Evolutionary conservation across 2,113 vertebrate genomes (phyloP).

Genomic region (Oostethus manadensis): DNA sequence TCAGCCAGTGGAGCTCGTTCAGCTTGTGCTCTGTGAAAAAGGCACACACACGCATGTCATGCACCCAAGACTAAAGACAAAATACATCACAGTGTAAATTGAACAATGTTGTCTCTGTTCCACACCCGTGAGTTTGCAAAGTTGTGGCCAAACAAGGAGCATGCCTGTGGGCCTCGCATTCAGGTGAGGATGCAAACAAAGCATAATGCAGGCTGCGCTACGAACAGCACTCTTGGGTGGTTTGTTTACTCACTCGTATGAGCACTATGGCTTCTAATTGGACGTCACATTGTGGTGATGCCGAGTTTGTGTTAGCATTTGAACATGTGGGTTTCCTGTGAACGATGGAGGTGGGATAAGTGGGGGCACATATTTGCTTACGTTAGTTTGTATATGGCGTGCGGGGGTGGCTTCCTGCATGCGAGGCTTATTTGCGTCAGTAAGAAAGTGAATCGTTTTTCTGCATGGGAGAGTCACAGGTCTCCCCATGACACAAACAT

Average conservation of each 20-base stretch:
- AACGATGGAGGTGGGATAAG: conserved; percentile 23
- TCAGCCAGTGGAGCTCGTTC: conserved; percentile 59
- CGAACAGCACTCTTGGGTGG: conserved; percentile 2
- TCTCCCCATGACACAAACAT: conserved; percentile 37
- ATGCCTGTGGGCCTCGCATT: conserved; percentile 3
- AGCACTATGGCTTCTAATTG: conserved; percentile 14
- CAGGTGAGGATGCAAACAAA: conserved; percentile 34
- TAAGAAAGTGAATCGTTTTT: conserved; percentile 47
- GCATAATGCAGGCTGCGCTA: conserved; percentile 4
- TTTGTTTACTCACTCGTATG: conserved; percentile 31
- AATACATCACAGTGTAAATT: neutral
- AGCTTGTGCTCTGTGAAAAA: conserved; percentile 19
- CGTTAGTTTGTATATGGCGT: conserved; percentile 24
- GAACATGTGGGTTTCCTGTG: conserved; percentile 63
- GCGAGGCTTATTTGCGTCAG: conserved; percentile 58
- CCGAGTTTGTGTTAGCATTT: conserved; percentile 36
- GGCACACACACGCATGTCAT: conserved; percentile 3
- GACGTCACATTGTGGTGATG: conserved; percentile 22
- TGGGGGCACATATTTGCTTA: conserved; percentile 24
- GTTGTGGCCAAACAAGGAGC: neutral
- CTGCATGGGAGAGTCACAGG: conserved; percentile 21
- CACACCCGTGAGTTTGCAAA: neutral
- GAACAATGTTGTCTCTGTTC: neutral
- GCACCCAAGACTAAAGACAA: neutral
- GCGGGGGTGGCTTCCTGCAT: conserved; percentile 29